Base-by-base conservation (phyloP, 2,113 vertebrate species). In the Hippocampus comes region DNA sequence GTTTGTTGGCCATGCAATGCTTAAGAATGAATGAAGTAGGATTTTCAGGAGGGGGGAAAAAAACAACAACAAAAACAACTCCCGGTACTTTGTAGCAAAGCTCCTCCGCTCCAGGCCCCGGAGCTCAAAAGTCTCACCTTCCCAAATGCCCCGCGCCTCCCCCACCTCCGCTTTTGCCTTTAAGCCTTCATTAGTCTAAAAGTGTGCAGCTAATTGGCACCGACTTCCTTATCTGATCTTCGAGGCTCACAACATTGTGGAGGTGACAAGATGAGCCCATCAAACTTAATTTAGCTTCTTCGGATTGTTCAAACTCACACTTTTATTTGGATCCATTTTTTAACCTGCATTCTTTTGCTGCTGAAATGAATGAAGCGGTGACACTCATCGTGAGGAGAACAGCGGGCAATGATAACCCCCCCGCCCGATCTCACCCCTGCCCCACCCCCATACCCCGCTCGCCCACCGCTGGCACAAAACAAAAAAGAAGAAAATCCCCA, bases 401-500 rank as follows among this genome's bases (percentile, higher is more conserved):
- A 90, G 82, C 80, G 55, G 85, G 83, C 73, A 72, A 25, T 68
- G 55, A 79, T 78, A 84, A 83, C 21, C 60, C 76, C 83, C 77
- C 79, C 81, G 27, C 59, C 71, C 59, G 30, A 30, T 30, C 3
- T 30, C 30, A 30, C 30, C 30, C 30, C 30, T 30, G 30, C 30
- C 30, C 30, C 30, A 30, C 30, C 70, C 21, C 76, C 78, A 68
- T 76, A 15, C 66, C 1, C 21, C 77, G 76, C 79, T 89, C 87
- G 79, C 88, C 78, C 76, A 83, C 67, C 81, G 74, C 87, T 88
- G 80, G 80, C 82, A 89, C 68, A 75, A 84, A 82, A 76, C 30
- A 3, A 30, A 81, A 82, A 75, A 80, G 69, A 71, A 86, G 84
- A 90, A 91, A 90, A 89, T 89, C 89, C 89, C 80, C 77, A 79